phyloP scores from a whole-genome alignment of 2,113 vertebrate species.

The Urocynchramus pylzowi region DNA sequence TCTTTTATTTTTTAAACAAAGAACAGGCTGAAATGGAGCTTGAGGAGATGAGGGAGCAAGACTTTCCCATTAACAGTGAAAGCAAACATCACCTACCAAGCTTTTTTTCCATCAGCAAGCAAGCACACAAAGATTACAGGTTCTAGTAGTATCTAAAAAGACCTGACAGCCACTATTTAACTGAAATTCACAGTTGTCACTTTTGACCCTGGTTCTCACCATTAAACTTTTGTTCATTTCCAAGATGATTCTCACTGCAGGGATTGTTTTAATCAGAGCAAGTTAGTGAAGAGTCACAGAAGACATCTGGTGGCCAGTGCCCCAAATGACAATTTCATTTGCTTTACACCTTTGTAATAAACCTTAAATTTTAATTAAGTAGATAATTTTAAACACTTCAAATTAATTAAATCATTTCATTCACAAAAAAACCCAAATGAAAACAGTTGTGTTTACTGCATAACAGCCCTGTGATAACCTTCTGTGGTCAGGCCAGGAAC shows the following conservation, averaged over 20 bases:
- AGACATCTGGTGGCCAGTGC: conserved; percentile 41
- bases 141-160: not conserved
- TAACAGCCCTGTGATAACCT: not conserved
- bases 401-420: not conserved
- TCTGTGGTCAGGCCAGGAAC: not conserved
- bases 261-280: not conserved
- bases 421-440: not conserved
- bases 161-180: not conserved
- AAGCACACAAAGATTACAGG: not conserved
- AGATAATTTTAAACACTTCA: not conserved
- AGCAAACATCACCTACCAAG: conserved; percentile 9
- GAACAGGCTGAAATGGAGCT: not conserved
- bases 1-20: not conserved
- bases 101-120: not conserved
- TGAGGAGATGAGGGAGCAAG: not conserved
- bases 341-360: not conserved
- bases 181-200: not conserved
- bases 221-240: not conserved
- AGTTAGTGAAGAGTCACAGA: not conserved
- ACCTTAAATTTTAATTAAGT: not conserved
- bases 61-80: not conserved
- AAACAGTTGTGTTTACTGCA: not conserved
- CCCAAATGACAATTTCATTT: not conserved
- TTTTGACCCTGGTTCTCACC: not conserved
- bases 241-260: not conserved